phyloP scores from a whole-genome alignment of 2,113 vertebrate genomes.

The Macquaria ambigua region DNA sequence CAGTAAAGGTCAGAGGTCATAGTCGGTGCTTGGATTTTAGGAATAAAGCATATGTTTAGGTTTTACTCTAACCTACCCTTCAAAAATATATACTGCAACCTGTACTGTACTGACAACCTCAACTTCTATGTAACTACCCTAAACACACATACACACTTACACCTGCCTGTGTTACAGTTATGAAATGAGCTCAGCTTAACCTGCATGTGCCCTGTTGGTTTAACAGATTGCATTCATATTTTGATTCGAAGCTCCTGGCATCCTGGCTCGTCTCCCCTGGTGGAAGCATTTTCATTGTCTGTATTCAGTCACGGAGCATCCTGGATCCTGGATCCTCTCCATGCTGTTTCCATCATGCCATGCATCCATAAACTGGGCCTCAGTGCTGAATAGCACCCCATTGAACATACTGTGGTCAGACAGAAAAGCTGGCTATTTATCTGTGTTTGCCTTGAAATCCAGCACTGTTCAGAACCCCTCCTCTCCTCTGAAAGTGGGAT shows the following conservation, averaged over 20 bases:
- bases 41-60: too few species aligned
- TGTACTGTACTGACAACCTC: neutral
- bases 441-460: constrained; percentile 54
- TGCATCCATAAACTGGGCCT: constrained; percentile 26
- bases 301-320: constrained; percentile 24
- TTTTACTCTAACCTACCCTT: too few species aligned
- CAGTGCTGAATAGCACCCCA: constrained; percentile 34
- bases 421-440: constrained; percentile 54
- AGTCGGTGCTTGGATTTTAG: neutral
- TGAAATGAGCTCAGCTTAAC: constrained; percentile 45
- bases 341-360: constrained; percentile 42
- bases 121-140: neutral
- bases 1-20: neutral
- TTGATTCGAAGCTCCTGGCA: constrained; percentile 35
- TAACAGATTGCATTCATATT: constrained; percentile 56
- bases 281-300: constrained; percentile 52
- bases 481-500: constrained; percentile 70
- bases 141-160: neutral
- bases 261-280: constrained; percentile 24
- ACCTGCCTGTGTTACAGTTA: constrained; percentile 6
- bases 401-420: constrained; percentile 49
- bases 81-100: neutral
- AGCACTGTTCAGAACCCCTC: constrained; percentile 29
- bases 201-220: constrained; percentile 47
- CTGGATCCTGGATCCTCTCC: constrained; percentile 39